A percentile compares a stretch with the other conserved stretches of the same genome.
phyloP scores from a whole-genome alignment of 2,888 invertebrate genomes.

The Sphaeridia pumilis region DNA sequence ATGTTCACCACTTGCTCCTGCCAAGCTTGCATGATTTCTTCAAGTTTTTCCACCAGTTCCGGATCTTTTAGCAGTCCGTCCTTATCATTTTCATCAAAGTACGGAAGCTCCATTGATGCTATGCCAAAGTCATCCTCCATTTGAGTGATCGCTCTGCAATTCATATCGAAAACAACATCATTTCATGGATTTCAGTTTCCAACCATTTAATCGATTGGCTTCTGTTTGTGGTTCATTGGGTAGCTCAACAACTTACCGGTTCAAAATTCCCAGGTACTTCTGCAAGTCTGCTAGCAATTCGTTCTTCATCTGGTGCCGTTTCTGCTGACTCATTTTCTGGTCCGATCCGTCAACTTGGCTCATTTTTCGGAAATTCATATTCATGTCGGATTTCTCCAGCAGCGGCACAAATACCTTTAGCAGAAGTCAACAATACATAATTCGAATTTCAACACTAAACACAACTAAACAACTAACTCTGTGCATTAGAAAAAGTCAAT shows the following conservation, averaged over 20 bases:
- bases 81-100: constrained; percentile 39
- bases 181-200: constrained; percentile 38
- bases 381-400: constrained; percentile 20
- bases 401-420: constrained; percentile 25
- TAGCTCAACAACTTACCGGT: constrained; percentile 38
- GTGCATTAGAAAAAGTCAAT: no score
- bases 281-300: constrained; percentile 45
- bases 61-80: constrained; percentile 44
- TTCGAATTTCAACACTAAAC: background rate
- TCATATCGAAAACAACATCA: background rate
- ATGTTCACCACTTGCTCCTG: constrained; percentile 52
- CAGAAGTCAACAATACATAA: background rate
- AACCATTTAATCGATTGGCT: constrained; percentile 39
- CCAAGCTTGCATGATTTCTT: constrained; percentile 53
- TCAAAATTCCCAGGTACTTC: constrained; percentile 45
- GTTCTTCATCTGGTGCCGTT: constrained; percentile 41
- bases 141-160: constrained; percentile 56
- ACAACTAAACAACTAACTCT: no score
- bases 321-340: constrained; percentile 20
- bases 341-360: constrained; percentile 17
- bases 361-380: constrained; percentile 10
- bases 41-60: constrained; percentile 46
- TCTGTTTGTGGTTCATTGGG: background rate
- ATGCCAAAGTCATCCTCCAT: constrained; percentile 61
- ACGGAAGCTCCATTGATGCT: constrained; percentile 50